phyloP scores from a whole-genome alignment of 2,888 invertebrate species.

The Sialis lutaria region DNA sequence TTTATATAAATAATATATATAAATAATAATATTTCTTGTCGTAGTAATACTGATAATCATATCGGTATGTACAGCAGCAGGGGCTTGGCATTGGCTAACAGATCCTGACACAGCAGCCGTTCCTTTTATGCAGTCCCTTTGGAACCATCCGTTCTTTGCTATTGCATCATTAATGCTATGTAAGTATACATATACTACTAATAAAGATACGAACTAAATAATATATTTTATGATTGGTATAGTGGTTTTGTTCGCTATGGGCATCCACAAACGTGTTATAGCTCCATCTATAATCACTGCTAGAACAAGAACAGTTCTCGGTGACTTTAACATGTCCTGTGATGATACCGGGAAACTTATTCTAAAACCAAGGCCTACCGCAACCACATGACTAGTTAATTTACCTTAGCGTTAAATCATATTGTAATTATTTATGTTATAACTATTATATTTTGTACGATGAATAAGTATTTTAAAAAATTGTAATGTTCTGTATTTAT shows the following conservation, averaged over 20 bases:
- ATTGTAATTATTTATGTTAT: too few species aligned
- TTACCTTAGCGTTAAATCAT: background rate
- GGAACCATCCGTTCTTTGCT: slow-evolving; percentile 90
- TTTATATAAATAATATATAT: slow-evolving; percentile 1
- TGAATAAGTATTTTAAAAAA: too few species aligned
- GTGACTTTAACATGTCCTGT: slow-evolving; percentile 96
- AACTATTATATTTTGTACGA: too few species aligned
- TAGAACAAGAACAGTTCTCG: slow-evolving; percentile 72
- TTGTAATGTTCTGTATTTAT: too few species aligned
- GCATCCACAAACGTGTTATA: slow-evolving; percentile 90
- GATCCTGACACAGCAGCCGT: slow-evolving; percentile 88
- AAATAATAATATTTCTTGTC: background rate
- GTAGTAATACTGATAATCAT: slow-evolving; percentile 71
- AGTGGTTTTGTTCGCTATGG: slow-evolving; percentile 76
- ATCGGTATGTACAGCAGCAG: slow-evolving; percentile 79
- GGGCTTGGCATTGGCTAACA: slow-evolving; percentile 91
- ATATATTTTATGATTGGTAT: slow-evolving; percentile 14
- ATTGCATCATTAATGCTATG: slow-evolving; percentile 68
- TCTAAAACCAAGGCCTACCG: slow-evolving; percentile 66
- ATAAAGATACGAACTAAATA: slow-evolving; percentile 10
- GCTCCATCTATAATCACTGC: slow-evolving; percentile 93
- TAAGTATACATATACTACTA: slow-evolving; percentile 24
- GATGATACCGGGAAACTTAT: slow-evolving; percentile 94
- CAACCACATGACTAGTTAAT: slow-evolving; percentile 20
- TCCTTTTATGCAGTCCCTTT: slow-evolving; percentile 75